These are phyloP conservation scores for Zosterops lateralis DNA, from an alignment of 2,113 vertebrate genomes.

Conservation along the genomic window DNA sequence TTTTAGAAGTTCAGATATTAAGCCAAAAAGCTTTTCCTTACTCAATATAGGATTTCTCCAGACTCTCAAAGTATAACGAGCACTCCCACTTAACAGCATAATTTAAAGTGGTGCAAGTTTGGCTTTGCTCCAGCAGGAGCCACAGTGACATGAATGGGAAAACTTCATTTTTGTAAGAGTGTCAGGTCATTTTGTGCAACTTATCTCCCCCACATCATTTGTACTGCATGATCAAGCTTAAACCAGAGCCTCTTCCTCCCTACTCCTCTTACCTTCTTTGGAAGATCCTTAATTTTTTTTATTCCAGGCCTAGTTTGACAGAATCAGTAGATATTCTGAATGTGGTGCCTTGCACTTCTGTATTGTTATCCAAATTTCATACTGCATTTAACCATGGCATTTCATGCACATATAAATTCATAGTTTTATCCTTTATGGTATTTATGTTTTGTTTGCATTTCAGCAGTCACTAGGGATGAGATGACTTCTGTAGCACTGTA, in stretches of 20 bases:
- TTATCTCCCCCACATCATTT: neutral
- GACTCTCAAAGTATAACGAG: neutral
- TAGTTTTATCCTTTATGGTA: neutral
- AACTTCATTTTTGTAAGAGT: neutral
- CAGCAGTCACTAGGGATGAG: neutral
- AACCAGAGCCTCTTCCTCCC: neutral
- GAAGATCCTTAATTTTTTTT: neutral
- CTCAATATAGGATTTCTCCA: neutral
- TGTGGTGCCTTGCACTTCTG: neutral
- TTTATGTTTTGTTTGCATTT: neutral
- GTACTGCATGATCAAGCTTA: neutral
- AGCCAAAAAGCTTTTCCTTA: neutral
- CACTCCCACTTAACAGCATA: neutral
- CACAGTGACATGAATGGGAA: neutral
- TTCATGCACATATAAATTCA: neutral
- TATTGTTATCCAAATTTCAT: neutral
- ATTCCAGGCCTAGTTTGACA: neutral
- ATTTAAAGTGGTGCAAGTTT: neutral
- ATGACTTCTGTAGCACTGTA: neutral
- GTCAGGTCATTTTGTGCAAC: neutral
- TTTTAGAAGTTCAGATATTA: neutral
- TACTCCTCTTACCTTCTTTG: neutral
- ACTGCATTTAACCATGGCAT: neutral
- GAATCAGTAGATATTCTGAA: neutral
- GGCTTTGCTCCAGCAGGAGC: neutral